Conservation (phyloP, 2,797 vertebrate species). For the Hirundo rustica region DNA sequence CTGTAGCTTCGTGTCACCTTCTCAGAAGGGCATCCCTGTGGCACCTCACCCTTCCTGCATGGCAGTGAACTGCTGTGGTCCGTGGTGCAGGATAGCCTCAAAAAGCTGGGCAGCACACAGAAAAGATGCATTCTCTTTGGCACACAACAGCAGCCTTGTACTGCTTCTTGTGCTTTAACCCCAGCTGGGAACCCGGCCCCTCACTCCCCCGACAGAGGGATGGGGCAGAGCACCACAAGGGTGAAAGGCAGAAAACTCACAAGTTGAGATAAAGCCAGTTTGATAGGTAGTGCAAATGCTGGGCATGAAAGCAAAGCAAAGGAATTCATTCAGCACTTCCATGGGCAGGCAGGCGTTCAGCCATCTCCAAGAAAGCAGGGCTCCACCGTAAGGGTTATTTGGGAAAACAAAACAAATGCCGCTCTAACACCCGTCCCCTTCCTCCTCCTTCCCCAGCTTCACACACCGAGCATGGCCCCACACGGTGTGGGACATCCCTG, state of each 20-base stretch:
- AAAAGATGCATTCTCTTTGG: neutral
- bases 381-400: neutral
- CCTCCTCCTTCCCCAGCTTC: neutral
- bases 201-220: too few relatives aligned
- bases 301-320: neutral
- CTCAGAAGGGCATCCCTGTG: neutral
- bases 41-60: neutral
- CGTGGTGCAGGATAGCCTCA: rapidly evolving
- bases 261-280: neutral
- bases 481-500: neutral
- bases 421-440: neutral
- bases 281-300: neutral
- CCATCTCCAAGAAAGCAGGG: neutral
- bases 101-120: neutral
- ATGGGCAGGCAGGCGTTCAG: neutral
- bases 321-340: neutral
- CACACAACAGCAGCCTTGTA: neutral
- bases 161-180: neutral
- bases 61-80: rapidly evolving
- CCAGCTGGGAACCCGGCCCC: neutral
- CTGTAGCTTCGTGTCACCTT: neutral
- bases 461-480: too few relatives aligned
- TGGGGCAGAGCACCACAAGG: neutral
- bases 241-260: neutral
- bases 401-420: neutral